Conservation (phyloP, 2,113 vertebrate genomes). For the Telmatochromis sp. region DNA sequence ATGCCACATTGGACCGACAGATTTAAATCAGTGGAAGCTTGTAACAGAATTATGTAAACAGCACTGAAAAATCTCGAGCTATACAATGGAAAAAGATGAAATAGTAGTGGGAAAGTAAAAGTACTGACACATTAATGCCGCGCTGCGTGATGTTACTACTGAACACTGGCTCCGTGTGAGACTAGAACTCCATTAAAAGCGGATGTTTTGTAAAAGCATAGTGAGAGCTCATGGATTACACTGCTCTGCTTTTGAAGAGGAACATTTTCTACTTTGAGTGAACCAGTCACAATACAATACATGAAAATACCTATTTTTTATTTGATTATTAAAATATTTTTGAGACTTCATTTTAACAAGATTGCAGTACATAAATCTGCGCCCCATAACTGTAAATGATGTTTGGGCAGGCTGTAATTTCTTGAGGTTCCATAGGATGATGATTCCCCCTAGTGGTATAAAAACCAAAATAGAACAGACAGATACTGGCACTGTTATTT, state of each 20-base stretch:
- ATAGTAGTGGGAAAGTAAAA: background rate
- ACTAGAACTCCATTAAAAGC: constrained; percentile 26
- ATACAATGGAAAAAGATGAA: background rate
- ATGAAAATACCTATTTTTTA: background rate
- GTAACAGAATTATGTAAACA: background rate
- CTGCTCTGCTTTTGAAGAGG: background rate
- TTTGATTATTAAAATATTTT: constrained; percentile 8
- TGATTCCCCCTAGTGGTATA: constrained; percentile 68
- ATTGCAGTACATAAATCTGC: background rate
- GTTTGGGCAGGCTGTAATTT: background rate
- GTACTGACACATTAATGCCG: background rate
- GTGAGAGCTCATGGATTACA: constrained; percentile 15
- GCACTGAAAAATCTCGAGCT: background rate
- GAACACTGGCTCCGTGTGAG: constrained; percentile 12
- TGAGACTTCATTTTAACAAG: background rate
- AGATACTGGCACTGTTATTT: background rate
- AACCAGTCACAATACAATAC: background rate
- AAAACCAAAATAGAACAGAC: constrained; percentile 1
- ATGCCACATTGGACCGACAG: background rate
- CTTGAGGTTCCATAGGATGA: constrained; percentile 33
- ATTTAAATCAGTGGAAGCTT: background rate
- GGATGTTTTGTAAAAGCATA: constrained; percentile 17
- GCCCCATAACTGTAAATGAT: background rate
- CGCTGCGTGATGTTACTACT: background rate
- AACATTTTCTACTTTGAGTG: background rate